Evolutionary conservation across 2,113 vertebrate species (phyloP).

Genomic region (Sinocyclocheilus rhinocerous): DNA sequence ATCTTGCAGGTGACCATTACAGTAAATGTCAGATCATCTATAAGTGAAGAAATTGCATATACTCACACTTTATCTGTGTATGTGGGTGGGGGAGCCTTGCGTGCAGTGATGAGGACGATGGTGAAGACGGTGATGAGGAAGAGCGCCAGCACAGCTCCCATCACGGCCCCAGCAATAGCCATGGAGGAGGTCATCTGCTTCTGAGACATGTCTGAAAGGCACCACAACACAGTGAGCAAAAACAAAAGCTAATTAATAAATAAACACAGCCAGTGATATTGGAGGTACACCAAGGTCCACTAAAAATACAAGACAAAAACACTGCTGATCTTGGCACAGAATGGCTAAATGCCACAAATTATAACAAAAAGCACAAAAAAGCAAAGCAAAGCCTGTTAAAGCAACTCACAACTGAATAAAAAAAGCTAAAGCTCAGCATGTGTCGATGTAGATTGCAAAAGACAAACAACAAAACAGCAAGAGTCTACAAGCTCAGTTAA

Average conservation of each 20-base stretch:
- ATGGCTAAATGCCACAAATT: background rate
- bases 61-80: slow-evolving; percentile 80
- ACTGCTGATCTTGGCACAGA: background rate
- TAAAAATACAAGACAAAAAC: slow-evolving; percentile 2
- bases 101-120: slow-evolving; percentile 84
- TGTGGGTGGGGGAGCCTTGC: slow-evolving; percentile 69
- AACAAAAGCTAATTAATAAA: slow-evolving; percentile 20
- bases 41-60: background rate
- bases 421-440: background rate
- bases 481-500: background rate
- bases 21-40: background rate
- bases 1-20: background rate
- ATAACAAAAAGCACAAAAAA: background rate
- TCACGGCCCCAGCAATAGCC: slow-evolving; percentile 87
- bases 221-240: slow-evolving; percentile 47
- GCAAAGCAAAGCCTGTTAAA: background rate
- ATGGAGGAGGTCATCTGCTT: slow-evolving; percentile 84
- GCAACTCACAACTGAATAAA: background rate
- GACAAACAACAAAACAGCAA: slow-evolving; percentile 13
- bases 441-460: background rate
- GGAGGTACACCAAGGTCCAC: background rate
- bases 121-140: slow-evolving; percentile 90
- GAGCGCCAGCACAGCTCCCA: slow-evolving; percentile 91
- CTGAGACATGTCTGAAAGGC: slow-evolving; percentile 72
- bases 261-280: background rate